Evolutionary conservation across 2,888 invertebrate species (phyloP), one percentile per base, ranked within the genome.

Genomic region (Polymixis flavicincta): DNA sequence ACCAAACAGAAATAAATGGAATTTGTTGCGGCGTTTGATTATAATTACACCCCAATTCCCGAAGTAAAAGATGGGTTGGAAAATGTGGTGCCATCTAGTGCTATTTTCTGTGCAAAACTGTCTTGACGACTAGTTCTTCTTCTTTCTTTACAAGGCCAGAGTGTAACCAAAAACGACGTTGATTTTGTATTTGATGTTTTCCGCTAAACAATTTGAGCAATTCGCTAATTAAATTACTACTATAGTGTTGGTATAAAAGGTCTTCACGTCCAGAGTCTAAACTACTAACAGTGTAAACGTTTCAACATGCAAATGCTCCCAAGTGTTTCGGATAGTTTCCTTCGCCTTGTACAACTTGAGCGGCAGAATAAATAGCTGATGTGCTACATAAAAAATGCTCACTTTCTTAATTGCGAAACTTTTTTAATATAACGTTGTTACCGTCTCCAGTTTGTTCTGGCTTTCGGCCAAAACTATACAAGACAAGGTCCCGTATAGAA

Each of bases 361-460:
- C 42, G 17, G 13, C 14, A 66, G 22, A 70, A 48, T 59, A 45
- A 71, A 63, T 67, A 75, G 71, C 71, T 75, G 83, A 82, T 74
- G 50, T 60, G 63, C 50, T 37, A 80, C 68, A 45, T 80, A 69
- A 85, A 82, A 74, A 78, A 57, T 11, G 11, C 55, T 55, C 61
- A 42, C 64, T 76, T 78, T 82, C 65, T 83, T 87, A 76, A 87
- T 86, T 84, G 79, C 66, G 77, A 79, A 86, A 87, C 42, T 86
- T 69, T 86, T 79, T 86, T 86, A 86, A 83, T 79, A 81, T 84
- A 86, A 72, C 50, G 45, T 63, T 74, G 57, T 79, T 71, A 73
- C 75, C 60, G 72, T 72, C 61, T 80, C 76, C 71, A 73, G 64
- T 73, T 71, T 64, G 42, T 60, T 54, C 74, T 87, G 87, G 87